Evolutionary conservation across 2,888 invertebrate species (phyloP).

Genomic region (Onchidella celtica): DNA sequence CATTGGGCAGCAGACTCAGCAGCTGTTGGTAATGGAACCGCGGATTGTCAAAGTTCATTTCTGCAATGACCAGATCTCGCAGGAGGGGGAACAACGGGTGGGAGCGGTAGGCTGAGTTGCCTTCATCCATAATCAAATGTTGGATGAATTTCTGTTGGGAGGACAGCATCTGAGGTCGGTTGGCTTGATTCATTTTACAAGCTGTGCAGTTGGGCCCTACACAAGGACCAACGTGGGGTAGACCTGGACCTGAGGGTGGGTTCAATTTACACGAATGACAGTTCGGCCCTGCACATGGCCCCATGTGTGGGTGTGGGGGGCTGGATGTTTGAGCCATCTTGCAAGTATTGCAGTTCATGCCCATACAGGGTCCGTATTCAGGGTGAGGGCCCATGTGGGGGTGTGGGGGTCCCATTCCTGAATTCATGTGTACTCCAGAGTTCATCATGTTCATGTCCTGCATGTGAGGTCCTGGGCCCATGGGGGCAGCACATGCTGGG

Average conservation of each 20-base stretch:
- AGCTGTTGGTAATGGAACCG: constrained; percentile 78
- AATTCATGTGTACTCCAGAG: constrained; percentile 23
- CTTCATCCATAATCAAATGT: constrained; percentile 76
- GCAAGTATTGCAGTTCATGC: constrained; percentile 40
- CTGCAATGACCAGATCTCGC: constrained; percentile 79
- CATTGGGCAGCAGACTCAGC: constrained; percentile 77
- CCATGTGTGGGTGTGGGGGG: constrained; percentile 17
- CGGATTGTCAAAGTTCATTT: constrained; percentile 79
- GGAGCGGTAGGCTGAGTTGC: constrained; percentile 76
- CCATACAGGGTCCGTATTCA: constrained; percentile 49
- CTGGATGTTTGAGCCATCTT: constrained; percentile 24
- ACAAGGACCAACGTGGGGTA: constrained; percentile 52
- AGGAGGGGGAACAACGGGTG: constrained; percentile 79
- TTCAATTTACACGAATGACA: constrained; percentile 33
- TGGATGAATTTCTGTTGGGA: constrained; percentile 78
- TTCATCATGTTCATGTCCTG: constrained; percentile 41
- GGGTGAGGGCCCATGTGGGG: constrained; percentile 49
- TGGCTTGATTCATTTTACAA: constrained; percentile 67
- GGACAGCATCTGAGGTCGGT: constrained; percentile 69
- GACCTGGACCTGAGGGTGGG: constrained; percentile 1
- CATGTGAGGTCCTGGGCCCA: constrained; percentile 43
- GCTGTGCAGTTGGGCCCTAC: constrained; percentile 65
- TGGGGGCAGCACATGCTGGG: constrained; percentile 48
- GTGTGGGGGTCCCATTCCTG: constrained; percentile 17
- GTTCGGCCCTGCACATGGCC: constrained; percentile 22